phyloP scores from a whole-genome alignment of 2,113 vertebrate genomes.

The Sorex araneus region DNA sequence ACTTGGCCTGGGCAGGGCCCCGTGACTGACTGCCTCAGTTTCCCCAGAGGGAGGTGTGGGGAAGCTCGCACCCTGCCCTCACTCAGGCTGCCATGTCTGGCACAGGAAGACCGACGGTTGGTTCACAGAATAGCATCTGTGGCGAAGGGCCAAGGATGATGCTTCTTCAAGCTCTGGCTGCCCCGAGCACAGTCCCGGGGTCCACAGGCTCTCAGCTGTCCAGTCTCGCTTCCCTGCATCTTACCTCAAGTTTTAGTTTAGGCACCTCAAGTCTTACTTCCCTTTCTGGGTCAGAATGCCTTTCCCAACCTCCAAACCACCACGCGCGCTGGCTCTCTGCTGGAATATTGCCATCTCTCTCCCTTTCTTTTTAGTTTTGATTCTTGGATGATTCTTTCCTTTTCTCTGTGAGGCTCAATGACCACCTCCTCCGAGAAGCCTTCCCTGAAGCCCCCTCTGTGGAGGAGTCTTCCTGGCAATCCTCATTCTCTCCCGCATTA shows the following conservation, averaged over 20 bases:
- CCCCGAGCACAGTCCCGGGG: too few species aligned
- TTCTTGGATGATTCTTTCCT: not conserved
- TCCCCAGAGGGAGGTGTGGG: not conserved
- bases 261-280: not conserved
- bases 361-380: not conserved
- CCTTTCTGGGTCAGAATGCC: not conserved
- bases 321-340: not conserved
- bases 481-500: not conserved
- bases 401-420: not conserved
- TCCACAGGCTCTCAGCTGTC: accelerated
- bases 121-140: not conserved
- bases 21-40: not conserved
- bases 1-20: too few species aligned
- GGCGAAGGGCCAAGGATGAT: not conserved
- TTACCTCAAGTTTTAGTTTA: too few species aligned
- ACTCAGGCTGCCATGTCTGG: not conserved
- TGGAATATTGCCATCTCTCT: not conserved
- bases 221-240: not conserved
- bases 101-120: not conserved
- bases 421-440: not conserved
- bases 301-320: not conserved
- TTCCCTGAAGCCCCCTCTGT: not conserved
- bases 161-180: not conserved
- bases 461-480: not conserved
- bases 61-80: not conserved